Conservation (phyloP, 2,797 vertebrate genomes). For the Borostomias antarcticus region DNA sequence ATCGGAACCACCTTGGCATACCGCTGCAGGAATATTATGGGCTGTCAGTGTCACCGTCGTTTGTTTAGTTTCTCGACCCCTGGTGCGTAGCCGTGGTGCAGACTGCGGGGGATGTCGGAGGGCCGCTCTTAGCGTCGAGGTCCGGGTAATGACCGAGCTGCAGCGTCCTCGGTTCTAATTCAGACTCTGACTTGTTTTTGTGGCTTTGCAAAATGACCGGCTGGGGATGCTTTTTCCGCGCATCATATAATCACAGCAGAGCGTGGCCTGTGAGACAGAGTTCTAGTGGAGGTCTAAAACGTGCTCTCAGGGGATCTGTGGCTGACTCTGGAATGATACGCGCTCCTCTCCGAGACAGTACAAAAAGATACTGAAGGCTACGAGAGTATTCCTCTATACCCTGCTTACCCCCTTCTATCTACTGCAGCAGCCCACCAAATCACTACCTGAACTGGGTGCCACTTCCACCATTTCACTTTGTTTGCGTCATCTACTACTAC, state of each 20-base stretch:
- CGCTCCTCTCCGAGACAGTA: not conserved
- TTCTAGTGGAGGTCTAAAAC: slow-evolving; percentile 21
- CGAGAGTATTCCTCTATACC: too few species aligned
- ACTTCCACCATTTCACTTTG: not conserved
- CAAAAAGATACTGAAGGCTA: too few species aligned
- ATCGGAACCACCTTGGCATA: not conserved
- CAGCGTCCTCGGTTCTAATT: slow-evolving; percentile 47
- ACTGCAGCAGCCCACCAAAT: too few species aligned
- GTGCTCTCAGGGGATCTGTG: not conserved
- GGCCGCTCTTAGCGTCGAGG: slow-evolving; percentile 33
- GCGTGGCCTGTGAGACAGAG: slow-evolving; percentile 41
- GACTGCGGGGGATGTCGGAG: slow-evolving; percentile 13
- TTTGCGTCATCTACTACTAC: not conserved
- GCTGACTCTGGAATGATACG: not conserved
- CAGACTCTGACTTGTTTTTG: slow-evolving; percentile 59
- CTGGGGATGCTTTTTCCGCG: slow-evolving; percentile 46
- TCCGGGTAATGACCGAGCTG: slow-evolving; percentile 45
- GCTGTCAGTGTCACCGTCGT: slow-evolving; percentile 4
- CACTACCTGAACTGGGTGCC: too few species aligned
- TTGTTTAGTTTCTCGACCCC: too few species aligned
- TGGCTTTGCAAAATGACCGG: slow-evolving; percentile 55
- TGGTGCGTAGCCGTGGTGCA: too few species aligned
- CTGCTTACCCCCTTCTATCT: too few species aligned
- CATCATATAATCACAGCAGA: slow-evolving; percentile 25
- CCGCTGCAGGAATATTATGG: not conserved